Base-by-base conservation (phyloP, 2,113 vertebrate species). In the Taxidea taxus region DNA sequence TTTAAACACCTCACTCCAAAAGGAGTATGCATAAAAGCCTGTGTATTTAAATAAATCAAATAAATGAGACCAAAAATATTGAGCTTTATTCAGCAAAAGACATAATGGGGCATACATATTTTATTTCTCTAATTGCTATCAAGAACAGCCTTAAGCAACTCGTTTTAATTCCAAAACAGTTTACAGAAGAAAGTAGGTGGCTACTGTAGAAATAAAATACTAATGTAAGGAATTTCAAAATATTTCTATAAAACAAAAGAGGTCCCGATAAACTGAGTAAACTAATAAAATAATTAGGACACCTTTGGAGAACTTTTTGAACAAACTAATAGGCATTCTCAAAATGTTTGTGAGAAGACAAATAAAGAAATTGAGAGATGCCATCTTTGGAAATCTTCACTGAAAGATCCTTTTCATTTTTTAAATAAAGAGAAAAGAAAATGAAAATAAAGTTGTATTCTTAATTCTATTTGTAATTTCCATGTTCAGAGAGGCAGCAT, bases 401-500 rank as follows among this genome's bases (percentile, higher is more conserved):
- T 87, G 78, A 93, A 64, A 5, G 64, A 88, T 86, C 15, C 20
- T 77, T 91, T 95, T 84, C 39, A 62, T 44, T 91, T 97, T 88
- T 96, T 78, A 98, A 95, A 95, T 81, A 82, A 92, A 91, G 74
- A 81, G 70, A 49, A 81, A 94, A 42, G 23, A 91, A 97, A 83
- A 95, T 95, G 78, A 94, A 95, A 88, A 97, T 95, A 87, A 97
- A 97, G 83, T 9, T 9, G 87, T 97, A 87, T 97, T 86, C 66
- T 98, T 97, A 97, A 98, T 98, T 97, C n/a, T 97, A 95, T 98
- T 98, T 98, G 80, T 97, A 98, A 97, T 86, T 51, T 97, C 97
- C 97, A 88, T 95, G 95, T 98, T 98, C 97, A 96, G 93, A 97
- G 87, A 92, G 49, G 72, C 60, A 89, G 75, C 66, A 97, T 97